Percentiles rank a stretch among this genome's conserved stretches.
Evolutionary conservation across 2,113 vertebrate genomes (phyloP).

Genomic region (Tragelaphus imberbis): DNA sequence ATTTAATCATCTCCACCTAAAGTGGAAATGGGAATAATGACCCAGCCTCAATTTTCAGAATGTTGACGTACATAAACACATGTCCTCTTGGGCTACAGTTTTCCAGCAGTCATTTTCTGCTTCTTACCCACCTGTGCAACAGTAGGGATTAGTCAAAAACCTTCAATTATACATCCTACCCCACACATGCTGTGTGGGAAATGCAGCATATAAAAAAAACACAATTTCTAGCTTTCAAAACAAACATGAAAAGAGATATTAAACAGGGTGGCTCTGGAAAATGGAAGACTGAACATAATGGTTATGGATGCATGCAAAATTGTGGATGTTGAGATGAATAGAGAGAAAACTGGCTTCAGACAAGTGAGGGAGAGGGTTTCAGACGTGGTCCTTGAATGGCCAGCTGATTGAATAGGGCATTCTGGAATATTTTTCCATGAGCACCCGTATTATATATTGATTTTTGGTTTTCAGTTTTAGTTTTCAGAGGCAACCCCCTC

Average conservation of each 20-base stretch:
- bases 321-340: not conserved
- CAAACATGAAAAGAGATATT: slow-evolving; percentile 40
- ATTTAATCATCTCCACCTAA: slow-evolving; percentile 34
- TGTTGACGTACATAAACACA: not conserved
- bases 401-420: accelerated
- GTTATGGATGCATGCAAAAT: not conserved
- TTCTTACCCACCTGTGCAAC: slow-evolving; percentile 51
- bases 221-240: slow-evolving; percentile 49
- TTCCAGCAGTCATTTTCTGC: slow-evolving; percentile 29
- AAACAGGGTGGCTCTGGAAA: not conserved
- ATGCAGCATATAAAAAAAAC: slow-evolving; percentile 18
- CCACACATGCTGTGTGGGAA: not conserved
- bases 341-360: not conserved
- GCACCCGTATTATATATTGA: not conserved
- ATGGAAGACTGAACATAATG: not conserved
- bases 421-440: not conserved
- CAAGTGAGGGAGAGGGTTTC: accelerated
- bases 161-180: not conserved
- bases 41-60: slow-evolving; percentile 41
- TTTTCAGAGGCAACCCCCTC: not conserved
- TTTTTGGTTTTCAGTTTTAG: not conserved
- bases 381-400: not conserved
- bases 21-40: slow-evolving; percentile 35
- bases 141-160: slow-evolving; percentile 26
- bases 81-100: slow-evolving; percentile 22